Base-by-base conservation (phyloP, 2,797 vertebrate species). In the Leptatherina wallacei region DNA sequence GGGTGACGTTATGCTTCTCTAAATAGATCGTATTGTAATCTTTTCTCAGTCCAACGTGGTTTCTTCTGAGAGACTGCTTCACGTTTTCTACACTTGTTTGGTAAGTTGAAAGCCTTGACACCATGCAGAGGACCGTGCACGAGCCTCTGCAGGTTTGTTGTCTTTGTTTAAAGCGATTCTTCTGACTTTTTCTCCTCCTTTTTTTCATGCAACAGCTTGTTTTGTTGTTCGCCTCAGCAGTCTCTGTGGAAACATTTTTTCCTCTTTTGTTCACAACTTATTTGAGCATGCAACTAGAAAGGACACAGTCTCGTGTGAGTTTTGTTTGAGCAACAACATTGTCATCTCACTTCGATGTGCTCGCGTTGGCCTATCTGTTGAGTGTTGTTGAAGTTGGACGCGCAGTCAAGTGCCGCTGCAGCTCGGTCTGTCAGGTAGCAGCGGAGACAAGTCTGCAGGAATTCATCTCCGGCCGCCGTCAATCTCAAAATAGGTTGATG, bases 11-110 rank as follows among this genome's bases (percentile, higher is more conserved):
- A 99, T 99, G 97, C 96, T 96, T 95, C 98, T 98, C 96, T 98
- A 98, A 99, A 99, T 99, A 99, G 98, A 97, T 95, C 95, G 97
- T 97, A 98, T 98, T 98, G 97, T 99, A 98, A 99, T 98, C 96
- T 96, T 96, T 96, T 89, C 96, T 96, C 98, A 99, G 97, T 99
- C 96, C 98, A 99, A 96, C 98, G 98, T 99, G 98, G 96, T 98
- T 97, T 96, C 96, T 97, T 96, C 96, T 93, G 90, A 94, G 96
- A 93, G 95, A 94, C 95, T 94, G 95, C 95, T 93, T 96, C 96
- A 95, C 94, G 93, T 95, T 94, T 96, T 96, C 94, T 94, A 93
- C 96, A 97, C 94, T 96, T 95, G 94, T 95, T 96, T 94, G 97
- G 97, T 98, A 96, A 99, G 97, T 99, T 86, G 91, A 93, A 94